Evolutionary conservation across 2,888 invertebrate species (phyloP).

Genomic region (Eumacrocentrus americanus): DNA sequence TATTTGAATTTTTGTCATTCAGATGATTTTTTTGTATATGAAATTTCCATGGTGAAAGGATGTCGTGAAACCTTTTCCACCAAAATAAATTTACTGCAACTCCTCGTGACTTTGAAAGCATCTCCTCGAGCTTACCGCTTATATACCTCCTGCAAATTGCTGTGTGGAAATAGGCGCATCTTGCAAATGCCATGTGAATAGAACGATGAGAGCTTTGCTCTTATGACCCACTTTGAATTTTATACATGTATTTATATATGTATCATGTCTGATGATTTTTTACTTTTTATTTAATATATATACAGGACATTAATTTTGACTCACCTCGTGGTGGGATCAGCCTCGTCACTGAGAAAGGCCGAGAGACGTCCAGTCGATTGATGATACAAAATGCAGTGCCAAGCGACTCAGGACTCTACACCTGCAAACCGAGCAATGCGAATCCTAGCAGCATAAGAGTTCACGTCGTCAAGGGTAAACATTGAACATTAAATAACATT

Average conservation of each 20-base stretch:
- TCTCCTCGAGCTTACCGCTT: background rate
- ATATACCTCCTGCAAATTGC: background rate
- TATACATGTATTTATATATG: background rate
- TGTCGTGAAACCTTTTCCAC: too few species aligned
- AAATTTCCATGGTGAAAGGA: too few species aligned
- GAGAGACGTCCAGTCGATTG: slow-evolving; percentile 62
- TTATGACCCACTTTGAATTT: background rate
- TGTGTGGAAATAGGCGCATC: background rate
- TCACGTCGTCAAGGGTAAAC: slow-evolving; percentile 82
- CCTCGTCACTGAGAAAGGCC: slow-evolving; percentile 62
- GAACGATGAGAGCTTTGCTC: too few species aligned
- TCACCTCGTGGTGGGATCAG: slow-evolving; percentile 63
- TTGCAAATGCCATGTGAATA: too few species aligned
- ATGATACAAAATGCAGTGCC: slow-evolving; percentile 62
- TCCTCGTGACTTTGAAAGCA: background rate
- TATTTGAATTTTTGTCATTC: background rate
- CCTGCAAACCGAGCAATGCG: slow-evolving; percentile 63
- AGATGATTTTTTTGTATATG: background rate
- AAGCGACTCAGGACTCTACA: slow-evolving; percentile 61
- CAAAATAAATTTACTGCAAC: background rate
- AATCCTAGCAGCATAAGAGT: slow-evolving; percentile 83
- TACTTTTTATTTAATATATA: slow-evolving; percentile 9
- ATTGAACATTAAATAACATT: too few species aligned
- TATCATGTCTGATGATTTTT: background rate
- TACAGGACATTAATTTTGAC: slow-evolving; percentile 62